A percentile compares a stretch with the other conserved stretches of the same genome.
Conservation (phyloP, 1,140 invertebrate species). For the Halyomorpha halys region DNA sequence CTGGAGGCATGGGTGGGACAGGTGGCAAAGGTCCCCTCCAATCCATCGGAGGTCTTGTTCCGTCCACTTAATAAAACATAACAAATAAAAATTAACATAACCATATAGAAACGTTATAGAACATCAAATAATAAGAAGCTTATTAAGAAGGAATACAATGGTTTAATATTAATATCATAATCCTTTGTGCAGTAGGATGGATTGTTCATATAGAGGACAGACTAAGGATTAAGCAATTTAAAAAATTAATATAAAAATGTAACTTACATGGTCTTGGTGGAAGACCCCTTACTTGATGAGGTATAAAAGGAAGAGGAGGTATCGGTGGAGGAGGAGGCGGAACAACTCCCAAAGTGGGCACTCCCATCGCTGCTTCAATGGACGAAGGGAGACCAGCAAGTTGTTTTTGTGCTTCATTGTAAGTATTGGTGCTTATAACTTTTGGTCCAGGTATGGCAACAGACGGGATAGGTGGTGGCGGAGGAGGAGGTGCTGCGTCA, state of each 20-base stretch:
- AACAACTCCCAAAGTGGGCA: constrained; percentile 47
- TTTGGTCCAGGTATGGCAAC: neutral
- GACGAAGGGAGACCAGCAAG: constrained; percentile 39
- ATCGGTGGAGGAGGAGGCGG: constrained; percentile 34
- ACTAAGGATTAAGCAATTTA: neutral
- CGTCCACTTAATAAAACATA: constrained; percentile 16
- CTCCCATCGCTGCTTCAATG: constrained; percentile 39
- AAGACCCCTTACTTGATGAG: constrained; percentile 23
- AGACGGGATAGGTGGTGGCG: constrained; percentile 14
- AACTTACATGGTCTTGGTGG: constrained; percentile 19
- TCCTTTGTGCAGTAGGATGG: too few relatives aligned
- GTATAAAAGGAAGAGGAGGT: constrained; percentile 29
- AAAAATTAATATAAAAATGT: neutral
- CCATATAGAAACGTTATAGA: too few relatives aligned
- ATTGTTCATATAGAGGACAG: too few relatives aligned
- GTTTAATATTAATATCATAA: too few relatives aligned
- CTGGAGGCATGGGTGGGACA: constrained; percentile 22
- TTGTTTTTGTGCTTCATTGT: constrained; percentile 27
- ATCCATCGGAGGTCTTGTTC: constrained; percentile 37
- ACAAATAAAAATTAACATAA: too few relatives aligned
- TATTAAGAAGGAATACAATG: neutral
- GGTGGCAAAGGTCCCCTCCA: constrained; percentile 42
- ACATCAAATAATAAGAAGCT: too few relatives aligned
- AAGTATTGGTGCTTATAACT: constrained; percentile 28
- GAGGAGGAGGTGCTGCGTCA: constrained; percentile 12